Evolutionary conservation across 2,888 invertebrate species (phyloP).

Genomic region (Pandemis cinnamomeana): DNA sequence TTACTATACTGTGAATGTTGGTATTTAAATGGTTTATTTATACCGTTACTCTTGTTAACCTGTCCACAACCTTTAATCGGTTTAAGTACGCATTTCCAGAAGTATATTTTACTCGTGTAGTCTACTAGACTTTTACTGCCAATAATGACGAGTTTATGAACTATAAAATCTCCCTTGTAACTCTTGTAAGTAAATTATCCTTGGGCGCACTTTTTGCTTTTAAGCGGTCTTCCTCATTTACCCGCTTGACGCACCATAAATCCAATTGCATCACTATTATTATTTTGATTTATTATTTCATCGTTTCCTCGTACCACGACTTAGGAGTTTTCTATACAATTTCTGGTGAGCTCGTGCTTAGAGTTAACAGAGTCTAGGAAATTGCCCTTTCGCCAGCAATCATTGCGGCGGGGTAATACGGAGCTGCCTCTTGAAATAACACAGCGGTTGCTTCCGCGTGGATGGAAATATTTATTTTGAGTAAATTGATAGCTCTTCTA

Average conservation of each 20-base stretch:
- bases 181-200: conserved; percentile 9
- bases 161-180: conserved; percentile 2
- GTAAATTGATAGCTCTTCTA: conserved; percentile 69
- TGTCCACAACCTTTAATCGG: not conserved
- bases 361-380: conserved; percentile 72
- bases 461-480: conserved; percentile 76
- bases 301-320: conserved; percentile 69
- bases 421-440: conserved; percentile 70
- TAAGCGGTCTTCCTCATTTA: conserved; percentile 34
- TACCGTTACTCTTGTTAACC: conserved; percentile 1
- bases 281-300: conserved; percentile 75
- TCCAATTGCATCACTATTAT: conserved; percentile 59
- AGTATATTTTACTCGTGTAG: not conserved
- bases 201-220: conserved; percentile 2
- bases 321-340: conserved; percentile 66
- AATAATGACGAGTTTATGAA: conserved; percentile 22
- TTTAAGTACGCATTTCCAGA: not conserved
- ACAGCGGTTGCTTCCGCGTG: conserved; percentile 76
- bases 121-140: conserved; percentile 10
- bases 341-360: conserved; percentile 70
- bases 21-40: not conserved
- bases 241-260: conserved; percentile 49
- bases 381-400: conserved; percentile 75
- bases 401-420: conserved; percentile 74
- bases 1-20: not conserved